These are phyloP conservation scores for Cheilosia vulpina DNA, from an alignment of 2,888 invertebrate species.

Conservation along the genomic window DNA sequence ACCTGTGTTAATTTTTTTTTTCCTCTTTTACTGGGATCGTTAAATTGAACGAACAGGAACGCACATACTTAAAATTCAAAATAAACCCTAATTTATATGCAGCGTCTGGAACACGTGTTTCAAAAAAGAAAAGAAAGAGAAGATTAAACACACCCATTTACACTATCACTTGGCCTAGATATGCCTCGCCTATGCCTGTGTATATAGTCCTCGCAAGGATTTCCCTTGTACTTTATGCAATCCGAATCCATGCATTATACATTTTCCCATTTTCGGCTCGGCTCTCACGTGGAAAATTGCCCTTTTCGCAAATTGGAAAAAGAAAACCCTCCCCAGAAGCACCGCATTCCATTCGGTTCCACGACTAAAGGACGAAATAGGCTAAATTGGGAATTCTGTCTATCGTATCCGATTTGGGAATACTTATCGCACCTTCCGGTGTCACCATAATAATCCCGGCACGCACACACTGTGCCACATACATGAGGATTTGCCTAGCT, in stretches of 20 bases:
- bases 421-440: slow-evolving; percentile 67
- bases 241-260: slow-evolving; percentile 70
- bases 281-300: slow-evolving; percentile 64
- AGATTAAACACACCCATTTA: background rate
- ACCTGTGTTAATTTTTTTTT: slow-evolving; percentile 1
- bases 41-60: slow-evolving; percentile 47
- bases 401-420: slow-evolving; percentile 67
- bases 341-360: background rate
- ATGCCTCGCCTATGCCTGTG: background rate
- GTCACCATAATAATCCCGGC: slow-evolving; percentile 36
- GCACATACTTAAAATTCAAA: slow-evolving; percentile 67
- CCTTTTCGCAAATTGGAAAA: slow-evolving; percentile 69
- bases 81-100: slow-evolving; percentile 73
- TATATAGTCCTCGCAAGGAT: background rate
- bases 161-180: background rate
- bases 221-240: slow-evolving; percentile 52
- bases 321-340: slow-evolving; percentile 2
- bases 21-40: slow-evolving; percentile 36
- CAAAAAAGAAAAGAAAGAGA: slow-evolving; percentile 8
- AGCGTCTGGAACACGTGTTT: slow-evolving; percentile 63
- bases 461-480: slow-evolving; percentile 20
- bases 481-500: slow-evolving; percentile 15
- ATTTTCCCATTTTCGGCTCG: slow-evolving; percentile 64
- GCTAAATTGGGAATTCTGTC: slow-evolving; percentile 57
- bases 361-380: slow-evolving; percentile 35